Percentiles rank a stretch among this genome's conserved stretches.
These are phyloP conservation scores for Xiphophorus hellerii DNA, from an alignment of 2,113 vertebrate species.

Conservation along the genomic window DNA sequence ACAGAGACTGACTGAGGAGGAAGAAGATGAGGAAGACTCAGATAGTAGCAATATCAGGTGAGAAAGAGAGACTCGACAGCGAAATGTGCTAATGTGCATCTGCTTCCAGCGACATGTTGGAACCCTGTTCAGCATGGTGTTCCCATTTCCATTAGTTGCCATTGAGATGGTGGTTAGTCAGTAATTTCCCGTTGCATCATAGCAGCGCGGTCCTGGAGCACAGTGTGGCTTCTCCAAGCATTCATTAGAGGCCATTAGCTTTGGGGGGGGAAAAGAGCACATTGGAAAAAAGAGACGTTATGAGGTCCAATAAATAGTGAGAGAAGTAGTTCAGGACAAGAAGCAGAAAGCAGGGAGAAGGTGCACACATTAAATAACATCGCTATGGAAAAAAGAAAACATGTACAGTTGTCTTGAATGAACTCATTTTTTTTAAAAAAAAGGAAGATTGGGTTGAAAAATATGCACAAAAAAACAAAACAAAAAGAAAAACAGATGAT, in stretches of 20 bases:
- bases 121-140: conserved; percentile 29
- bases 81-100: conserved; percentile 44
- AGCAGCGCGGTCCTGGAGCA: conserved; percentile 50
- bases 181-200: conserved; percentile 56
- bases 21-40: conserved; percentile 41
- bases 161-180: conserved; percentile 56
- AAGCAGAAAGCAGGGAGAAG: conserved; percentile 6
- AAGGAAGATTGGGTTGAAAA: conserved; percentile 6
- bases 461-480: conserved; percentile 39
- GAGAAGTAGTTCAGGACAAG: conserved; percentile 18
- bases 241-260: conserved; percentile 64
- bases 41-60: conserved; percentile 53
- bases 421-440: neutral
- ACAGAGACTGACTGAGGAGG: conserved; percentile 76
- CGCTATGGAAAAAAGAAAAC: conserved; percentile 5
- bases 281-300: conserved; percentile 30
- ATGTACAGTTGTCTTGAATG: neutral
- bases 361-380: neutral
- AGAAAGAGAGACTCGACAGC: conserved; percentile 23
- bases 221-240: conserved; percentile 45
- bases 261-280: conserved; percentile 18
- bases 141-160: conserved; percentile 59
- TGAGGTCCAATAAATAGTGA: conserved; percentile 18
- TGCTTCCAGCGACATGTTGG: conserved; percentile 25
- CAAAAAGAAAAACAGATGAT: conserved; percentile 38